A percentile compares a stretch with the other conserved stretches of the same genome.
Evolutionary conservation across 2,113 vertebrate genomes (phyloP).

Genomic region (Dendropsophus ebraccatus): DNA sequence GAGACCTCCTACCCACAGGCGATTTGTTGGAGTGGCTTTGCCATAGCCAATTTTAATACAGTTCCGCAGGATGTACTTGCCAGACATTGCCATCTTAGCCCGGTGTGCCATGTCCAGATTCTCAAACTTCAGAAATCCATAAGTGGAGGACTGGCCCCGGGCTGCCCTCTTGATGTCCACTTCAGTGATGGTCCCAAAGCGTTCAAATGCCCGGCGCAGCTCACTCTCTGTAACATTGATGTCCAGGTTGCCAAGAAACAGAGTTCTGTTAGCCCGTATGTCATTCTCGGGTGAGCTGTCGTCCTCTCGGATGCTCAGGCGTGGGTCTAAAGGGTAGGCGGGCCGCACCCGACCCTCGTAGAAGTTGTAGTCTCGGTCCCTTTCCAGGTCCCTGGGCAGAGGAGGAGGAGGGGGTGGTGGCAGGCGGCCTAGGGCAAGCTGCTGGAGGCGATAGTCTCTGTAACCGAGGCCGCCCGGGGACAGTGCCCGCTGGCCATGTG

Average conservation of each 20-base stretch:
- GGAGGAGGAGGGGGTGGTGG: constrained; percentile 90
- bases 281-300: constrained; percentile 96
- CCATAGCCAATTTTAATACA: constrained; percentile 97
- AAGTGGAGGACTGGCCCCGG: constrained; percentile 90
- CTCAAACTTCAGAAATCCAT: constrained; percentile 96
- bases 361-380: constrained; percentile 81
- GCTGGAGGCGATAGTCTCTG: constrained; percentile 92
- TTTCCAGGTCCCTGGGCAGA: constrained; percentile 87
- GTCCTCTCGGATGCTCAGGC: constrained; percentile 88
- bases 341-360: constrained; percentile 89
- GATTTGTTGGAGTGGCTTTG: constrained; percentile 93
- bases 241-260: constrained; percentile 96
- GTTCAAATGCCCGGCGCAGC: constrained; percentile 88
- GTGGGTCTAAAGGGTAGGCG: constrained; percentile 81
- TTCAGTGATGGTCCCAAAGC: constrained; percentile 95
- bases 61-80: constrained; percentile 92
- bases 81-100: constrained; percentile 96
- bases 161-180: constrained; percentile 93
- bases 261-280: constrained; percentile 92
- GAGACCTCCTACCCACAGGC: constrained; percentile 94
- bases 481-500: constrained; percentile 80
- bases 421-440: constrained; percentile 88
- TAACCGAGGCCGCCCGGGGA: constrained; percentile 90
- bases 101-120: constrained; percentile 98
- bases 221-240: constrained; percentile 91